Conservation (phyloP, 2,888 invertebrate species). For the Lymantria dispar region DNA sequence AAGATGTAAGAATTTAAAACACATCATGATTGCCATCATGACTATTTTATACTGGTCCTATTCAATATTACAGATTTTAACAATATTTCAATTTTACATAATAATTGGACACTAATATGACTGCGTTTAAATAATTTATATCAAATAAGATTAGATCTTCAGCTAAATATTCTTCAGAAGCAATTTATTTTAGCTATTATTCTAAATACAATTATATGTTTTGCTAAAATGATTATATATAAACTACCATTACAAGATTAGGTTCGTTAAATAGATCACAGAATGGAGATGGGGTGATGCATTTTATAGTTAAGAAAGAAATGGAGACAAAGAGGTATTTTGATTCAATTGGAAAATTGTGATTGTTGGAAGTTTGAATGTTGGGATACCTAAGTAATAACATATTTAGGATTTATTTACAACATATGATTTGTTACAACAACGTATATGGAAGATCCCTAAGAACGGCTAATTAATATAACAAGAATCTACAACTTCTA, state of each 20-base stretch:
- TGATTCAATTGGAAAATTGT: slow-evolving; percentile 36
- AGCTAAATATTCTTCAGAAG: neutral
- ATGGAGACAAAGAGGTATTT: slow-evolving; percentile 35
- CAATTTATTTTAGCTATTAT: neutral
- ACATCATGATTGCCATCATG: too few species aligned
- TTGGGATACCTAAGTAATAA: neutral
- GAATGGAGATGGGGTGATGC: slow-evolving; percentile 37
- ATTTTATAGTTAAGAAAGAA: slow-evolving; percentile 5
- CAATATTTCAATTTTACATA: too few species aligned
- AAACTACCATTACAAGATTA: neutral
- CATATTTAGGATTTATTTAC: neutral
- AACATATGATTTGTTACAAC: neutral
- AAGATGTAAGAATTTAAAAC: too few species aligned
- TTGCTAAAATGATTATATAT: neutral
- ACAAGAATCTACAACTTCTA: neutral
- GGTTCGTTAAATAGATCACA: slow-evolving; percentile 39
- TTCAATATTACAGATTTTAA: too few species aligned
- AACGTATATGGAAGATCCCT: neutral
- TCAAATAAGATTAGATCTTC: neutral
- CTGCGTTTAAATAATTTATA: neutral
- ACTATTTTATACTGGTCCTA: too few species aligned
- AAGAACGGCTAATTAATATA: neutral
- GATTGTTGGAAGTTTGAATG: slow-evolving; percentile 23
- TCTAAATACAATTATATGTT: neutral
- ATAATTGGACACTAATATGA: too few species aligned